Evolutionary conservation across 2,797 vertebrate genomes (phyloP), one percentile per base, ranked within the genome.

Genomic region (Syncerus caffer): DNA sequence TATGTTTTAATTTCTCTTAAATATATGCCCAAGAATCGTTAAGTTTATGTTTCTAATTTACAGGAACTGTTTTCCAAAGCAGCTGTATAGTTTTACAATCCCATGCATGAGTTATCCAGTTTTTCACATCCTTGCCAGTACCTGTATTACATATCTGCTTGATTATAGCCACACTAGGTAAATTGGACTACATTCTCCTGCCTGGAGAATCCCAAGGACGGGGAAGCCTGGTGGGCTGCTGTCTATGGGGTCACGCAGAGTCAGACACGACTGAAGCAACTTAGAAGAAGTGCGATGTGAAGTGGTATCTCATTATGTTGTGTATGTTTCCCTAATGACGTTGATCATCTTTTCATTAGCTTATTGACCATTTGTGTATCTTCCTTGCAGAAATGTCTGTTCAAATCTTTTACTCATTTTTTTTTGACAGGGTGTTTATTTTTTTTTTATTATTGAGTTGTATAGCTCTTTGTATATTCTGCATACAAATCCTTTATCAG

Each of bases 1-100:
- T 92, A 29, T 58, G 74, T 87, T 86, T 92, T 71, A 57, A 91
- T 80, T 91, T 92, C 31, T 55, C 21, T 87, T 93, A 85, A 87
- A 64, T 80, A 17, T 80, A 67, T 64, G n/a, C 29, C 25, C 38
- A 86, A 51, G 58, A 71, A 91, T 71, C 7, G 13, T 67, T 67
- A 80, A 80, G 76, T 91, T 23, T 57, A 21, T 79, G 74, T 80
- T 67, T 91, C 31, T 82, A n/a, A n/a, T 80, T 91, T 53, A 51
- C n/a, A 95, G 51, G 42, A 71, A 79, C 57, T 90, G 13, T 80
- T 90, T 91, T 71, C 47, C 51, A 86, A 76, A 85, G 58, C 57
- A 57, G 50, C 38, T 67, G 17, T 47, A 34, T 38, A 60, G 78
- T 21, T 85, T 55, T 79, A 79, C 23, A 79, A 38, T 38, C 31